Percentiles rank a stretch among this genome's conserved stretches.
phyloP scores from a whole-genome alignment of 2,797 vertebrate species.

The Macropodus opercularis region DNA sequence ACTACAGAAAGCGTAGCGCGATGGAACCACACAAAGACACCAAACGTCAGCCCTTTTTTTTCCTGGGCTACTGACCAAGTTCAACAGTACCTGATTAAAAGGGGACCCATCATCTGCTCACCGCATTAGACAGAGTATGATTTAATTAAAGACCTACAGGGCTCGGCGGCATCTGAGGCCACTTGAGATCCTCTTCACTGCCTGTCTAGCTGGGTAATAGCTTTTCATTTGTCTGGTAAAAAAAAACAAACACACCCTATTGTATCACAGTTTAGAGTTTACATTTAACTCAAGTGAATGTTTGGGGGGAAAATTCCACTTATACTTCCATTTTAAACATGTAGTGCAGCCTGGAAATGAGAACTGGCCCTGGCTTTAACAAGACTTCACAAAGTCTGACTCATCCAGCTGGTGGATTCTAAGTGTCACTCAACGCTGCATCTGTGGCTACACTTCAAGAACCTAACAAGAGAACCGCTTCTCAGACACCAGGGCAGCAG shows the following conservation, averaged over 20 bases:
- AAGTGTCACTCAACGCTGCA: constrained; percentile 23
- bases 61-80: constrained; percentile 51
- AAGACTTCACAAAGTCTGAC: constrained; percentile 18
- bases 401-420: constrained; percentile 38
- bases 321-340: background rate
- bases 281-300: background rate
- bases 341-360: constrained; percentile 5
- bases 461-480: constrained; percentile 14
- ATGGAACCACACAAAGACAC: constrained; percentile 36
- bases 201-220: constrained; percentile 12
- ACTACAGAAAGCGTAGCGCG: constrained; percentile 54
- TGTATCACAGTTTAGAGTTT: constrained; percentile 23
- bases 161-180: constrained; percentile 35
- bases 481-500: constrained; percentile 11
- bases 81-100: constrained; percentile 67
- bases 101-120: constrained; percentile 51
- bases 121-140: constrained; percentile 58
- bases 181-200: constrained; percentile 29
- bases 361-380: constrained; percentile 1
- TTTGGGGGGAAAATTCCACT: constrained; percentile 1
- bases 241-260: constrained; percentile 24
- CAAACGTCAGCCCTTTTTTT: constrained; percentile 54
- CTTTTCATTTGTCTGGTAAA: constrained; percentile 3
- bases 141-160: constrained; percentile 66
- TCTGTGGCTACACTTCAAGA: constrained; percentile 9